Conservation (phyloP, 2,888 invertebrate genomes). For the Eremobia ochroleuca region DNA sequence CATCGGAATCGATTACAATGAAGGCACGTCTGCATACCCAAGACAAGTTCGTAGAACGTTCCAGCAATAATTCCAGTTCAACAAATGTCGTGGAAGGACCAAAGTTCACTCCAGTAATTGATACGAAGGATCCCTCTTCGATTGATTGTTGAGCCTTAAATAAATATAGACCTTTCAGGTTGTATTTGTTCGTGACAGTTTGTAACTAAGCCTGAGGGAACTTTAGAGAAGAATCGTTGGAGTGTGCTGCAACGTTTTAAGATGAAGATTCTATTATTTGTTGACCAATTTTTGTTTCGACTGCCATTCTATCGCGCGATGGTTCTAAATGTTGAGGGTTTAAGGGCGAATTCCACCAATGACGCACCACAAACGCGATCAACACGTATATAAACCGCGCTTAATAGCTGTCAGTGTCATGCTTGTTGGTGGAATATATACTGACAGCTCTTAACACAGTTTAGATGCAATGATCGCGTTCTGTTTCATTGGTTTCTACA, state of each 20-base stretch:
- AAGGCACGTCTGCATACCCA: constrained; percentile 33
- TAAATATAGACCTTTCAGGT: constrained; percentile 37
- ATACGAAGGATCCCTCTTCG: constrained; percentile 29
- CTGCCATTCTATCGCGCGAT: no score
- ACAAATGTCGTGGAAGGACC: constrained; percentile 27
- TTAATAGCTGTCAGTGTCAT: no score
- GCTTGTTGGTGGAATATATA: no score
- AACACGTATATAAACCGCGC: no score
- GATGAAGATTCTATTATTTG: neutral
- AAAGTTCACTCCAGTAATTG: constrained; percentile 54
- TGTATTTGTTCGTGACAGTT: constrained; percentile 38
- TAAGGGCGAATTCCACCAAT: no score
- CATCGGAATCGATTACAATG: constrained; percentile 56
- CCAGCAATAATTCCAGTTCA: constrained; percentile 30
- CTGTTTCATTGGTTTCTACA: no score
- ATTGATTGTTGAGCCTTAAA: constrained; percentile 37
- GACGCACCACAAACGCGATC: no score
- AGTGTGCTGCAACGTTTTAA: neutral
- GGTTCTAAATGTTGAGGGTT: neutral
- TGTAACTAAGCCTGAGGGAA: constrained; percentile 18
- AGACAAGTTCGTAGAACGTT: constrained; percentile 35
- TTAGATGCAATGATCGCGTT: no score
- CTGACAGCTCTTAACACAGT: no score
- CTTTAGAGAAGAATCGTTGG: neutral
- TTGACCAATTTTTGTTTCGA: neutral